These are phyloP conservation scores for Fregata magnificens DNA, from an alignment of 2,113 vertebrate genomes.

Conservation along the genomic window DNA sequence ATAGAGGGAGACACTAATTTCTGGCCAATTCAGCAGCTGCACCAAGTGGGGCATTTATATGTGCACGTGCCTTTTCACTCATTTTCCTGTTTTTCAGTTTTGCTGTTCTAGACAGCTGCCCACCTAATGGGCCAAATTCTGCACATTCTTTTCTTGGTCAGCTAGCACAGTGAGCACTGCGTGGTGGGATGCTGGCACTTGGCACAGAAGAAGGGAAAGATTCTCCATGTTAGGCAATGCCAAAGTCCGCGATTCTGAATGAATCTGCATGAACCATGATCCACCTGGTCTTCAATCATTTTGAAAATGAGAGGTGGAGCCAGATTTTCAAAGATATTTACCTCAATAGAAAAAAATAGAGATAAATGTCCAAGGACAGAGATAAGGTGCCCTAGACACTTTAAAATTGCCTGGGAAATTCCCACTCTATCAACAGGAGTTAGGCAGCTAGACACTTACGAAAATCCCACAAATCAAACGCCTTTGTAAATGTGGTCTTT, in stretches of 20 bases:
- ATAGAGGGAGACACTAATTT: neutral
- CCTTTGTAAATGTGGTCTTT: neutral
- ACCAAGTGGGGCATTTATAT: rapidly evolving
- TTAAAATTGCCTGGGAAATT: neutral
- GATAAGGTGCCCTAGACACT: neutral
- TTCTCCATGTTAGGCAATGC: neutral
- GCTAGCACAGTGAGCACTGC: too few relatives aligned
- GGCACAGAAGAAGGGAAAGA: neutral
- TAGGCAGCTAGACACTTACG: neutral
- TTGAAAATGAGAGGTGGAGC: neutral
- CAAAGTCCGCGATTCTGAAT: neutral
- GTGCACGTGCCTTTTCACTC: neutral
- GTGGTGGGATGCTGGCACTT: neutral
- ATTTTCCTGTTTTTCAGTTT: neutral
- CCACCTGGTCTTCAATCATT: neutral
- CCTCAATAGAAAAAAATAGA: neutral
- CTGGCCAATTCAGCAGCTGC: neutral
- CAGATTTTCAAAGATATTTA: neutral
- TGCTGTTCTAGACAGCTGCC: neutral
- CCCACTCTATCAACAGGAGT: neutral
- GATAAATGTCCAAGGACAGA: neutral
- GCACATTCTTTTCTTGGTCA: neutral
- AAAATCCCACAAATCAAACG: neutral
- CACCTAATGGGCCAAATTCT: neutral
- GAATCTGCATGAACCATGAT: neutral